phyloP scores from a whole-genome alignment of 35 echinoderm and acorn worm species.

The Anneissia japonica region DNA sequence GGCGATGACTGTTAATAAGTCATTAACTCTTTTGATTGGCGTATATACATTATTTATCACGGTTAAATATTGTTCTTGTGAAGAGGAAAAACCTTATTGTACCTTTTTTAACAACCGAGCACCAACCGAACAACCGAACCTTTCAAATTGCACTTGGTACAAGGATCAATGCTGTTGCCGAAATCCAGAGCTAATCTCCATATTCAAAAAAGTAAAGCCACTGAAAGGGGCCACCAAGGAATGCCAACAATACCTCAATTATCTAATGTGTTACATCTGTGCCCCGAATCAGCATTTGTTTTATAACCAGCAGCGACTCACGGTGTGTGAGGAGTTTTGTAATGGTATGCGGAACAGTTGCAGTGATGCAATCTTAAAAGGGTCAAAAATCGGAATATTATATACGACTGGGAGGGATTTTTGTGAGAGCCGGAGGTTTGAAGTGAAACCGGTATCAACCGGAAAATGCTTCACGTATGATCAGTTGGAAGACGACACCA shows the following conservation, averaged over 20 bases:
- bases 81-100: conserved; percentile 7
- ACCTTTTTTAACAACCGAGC: conserved; percentile 94
- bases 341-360: conserved; percentile 51
- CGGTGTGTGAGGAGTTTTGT: conserved; percentile 79
- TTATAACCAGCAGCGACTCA: conserved; percentile 60
- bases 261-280: conserved; percentile 96
- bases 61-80: background rate
- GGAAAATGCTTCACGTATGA: conserved; percentile 63
- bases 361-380: conserved; percentile 75
- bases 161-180: conserved; percentile 71
- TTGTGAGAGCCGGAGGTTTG: conserved; percentile 60
- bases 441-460: conserved; percentile 4
- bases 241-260: conserved; percentile 84
- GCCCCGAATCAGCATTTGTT: conserved; percentile 70
- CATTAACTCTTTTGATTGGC: too few species aligned
- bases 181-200: conserved; percentile 77
- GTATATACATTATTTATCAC: background rate
- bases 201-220: conserved; percentile 80
- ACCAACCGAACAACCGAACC: conserved; percentile 76
- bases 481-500: background rate
- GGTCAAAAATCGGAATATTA: conserved; percentile 45
- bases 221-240: conserved; percentile 50
- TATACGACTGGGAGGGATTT: conserved; percentile 62
- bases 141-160: conserved; percentile 93
- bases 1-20: too few species aligned